Conservation (phyloP, 2,797 vertebrate genomes). For the Amblyopsis hoosieri region DNA sequence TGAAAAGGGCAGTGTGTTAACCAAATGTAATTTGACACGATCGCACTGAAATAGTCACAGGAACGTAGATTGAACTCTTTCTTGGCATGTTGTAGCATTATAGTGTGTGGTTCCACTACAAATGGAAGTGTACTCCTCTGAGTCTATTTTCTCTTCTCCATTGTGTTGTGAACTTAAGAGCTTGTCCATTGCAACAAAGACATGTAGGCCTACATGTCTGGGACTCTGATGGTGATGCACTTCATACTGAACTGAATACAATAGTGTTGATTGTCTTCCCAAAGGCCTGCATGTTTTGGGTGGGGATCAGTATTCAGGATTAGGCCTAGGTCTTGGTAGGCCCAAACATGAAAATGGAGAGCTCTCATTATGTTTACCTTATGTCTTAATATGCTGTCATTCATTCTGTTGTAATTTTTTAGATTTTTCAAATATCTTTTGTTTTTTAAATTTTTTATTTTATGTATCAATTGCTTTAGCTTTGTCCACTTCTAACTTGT, state of each 20-base stretch:
- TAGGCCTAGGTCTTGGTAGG: background rate
- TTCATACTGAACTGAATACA: conserved; percentile 15
- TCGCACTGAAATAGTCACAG: no score
- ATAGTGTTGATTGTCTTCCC: conserved; percentile 21
- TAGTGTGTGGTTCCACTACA: background rate
- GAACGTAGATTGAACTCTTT: background rate
- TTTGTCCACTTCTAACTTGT: no score
- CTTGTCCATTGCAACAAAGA: conserved; percentile 10
- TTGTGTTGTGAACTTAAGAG: background rate
- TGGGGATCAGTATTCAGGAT: background rate
- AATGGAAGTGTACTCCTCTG: background rate
- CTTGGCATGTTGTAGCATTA: no score
- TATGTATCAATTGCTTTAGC: no score
- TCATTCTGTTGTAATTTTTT: no score
- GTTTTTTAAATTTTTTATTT: no score
- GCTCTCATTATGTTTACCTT: no score
- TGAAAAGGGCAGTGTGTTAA: no score
- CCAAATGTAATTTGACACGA: no score
- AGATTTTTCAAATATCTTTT: no score
- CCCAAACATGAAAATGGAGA: no score
- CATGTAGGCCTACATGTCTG: conserved; percentile 18
- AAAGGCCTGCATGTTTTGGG: conserved; percentile 3
- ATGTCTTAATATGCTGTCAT: no score
- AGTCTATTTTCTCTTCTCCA: background rate
- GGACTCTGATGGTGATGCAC: background rate